phyloP scores from a whole-genome alignment of 2,888 invertebrate species.

The Biston betularia region DNA sequence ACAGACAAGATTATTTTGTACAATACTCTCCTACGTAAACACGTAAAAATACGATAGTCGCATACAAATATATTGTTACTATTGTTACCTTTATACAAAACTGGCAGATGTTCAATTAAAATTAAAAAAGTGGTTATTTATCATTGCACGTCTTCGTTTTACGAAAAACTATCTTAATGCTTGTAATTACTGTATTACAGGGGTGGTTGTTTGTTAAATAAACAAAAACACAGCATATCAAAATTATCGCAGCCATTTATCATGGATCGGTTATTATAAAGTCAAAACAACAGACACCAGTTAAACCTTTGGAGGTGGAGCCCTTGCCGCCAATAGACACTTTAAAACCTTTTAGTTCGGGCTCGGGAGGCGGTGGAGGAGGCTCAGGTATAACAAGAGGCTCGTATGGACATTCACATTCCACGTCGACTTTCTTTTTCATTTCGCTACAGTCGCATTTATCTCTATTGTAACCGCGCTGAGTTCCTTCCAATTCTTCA shows the following conservation, averaged over 20 bases:
- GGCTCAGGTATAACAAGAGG: neutral
- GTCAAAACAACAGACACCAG: slow-evolving; percentile 48
- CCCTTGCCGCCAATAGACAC: slow-evolving; percentile 60
- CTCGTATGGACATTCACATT: slow-evolving; percentile 55
- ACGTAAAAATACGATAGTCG: neutral
- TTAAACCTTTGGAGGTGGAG: slow-evolving; percentile 54
- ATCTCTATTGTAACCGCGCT: slow-evolving; percentile 13
- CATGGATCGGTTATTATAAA: neutral
- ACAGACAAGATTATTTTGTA: slow-evolving; percentile 11
- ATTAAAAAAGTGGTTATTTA: neutral
- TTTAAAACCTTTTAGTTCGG: slow-evolving; percentile 50
- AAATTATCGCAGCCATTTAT: neutral
- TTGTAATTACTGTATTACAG: neutral
- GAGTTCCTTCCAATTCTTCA: slow-evolving; percentile 40
- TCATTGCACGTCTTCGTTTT: neutral
- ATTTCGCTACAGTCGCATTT: slow-evolving; percentile 29
- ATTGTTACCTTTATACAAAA: neutral
- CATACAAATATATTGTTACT: neutral
- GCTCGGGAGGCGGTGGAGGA: slow-evolving; percentile 14
- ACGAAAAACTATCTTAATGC: neutral
- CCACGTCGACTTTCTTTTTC: slow-evolving; percentile 14
- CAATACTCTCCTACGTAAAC: slow-evolving; percentile 5
- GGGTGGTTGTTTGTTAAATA: neutral
- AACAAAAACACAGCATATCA: too few relatives aligned
- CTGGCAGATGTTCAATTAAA: neutral